These are phyloP conservation scores for Loxodonta africana DNA, from an alignment of 2,113 vertebrate genomes.

Conservation along the genomic window DNA sequence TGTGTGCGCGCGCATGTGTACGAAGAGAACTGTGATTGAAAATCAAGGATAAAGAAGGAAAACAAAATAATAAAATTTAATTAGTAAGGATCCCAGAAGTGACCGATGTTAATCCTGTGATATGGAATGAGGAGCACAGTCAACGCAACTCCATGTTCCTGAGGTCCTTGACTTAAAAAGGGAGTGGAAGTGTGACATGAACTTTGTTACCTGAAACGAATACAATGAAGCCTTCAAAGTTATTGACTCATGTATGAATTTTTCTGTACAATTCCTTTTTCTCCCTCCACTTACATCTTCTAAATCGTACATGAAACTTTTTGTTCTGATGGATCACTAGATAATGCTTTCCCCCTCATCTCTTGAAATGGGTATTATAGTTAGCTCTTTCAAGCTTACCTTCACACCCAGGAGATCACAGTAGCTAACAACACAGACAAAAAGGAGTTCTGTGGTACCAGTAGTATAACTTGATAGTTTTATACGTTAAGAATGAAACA, in stretches of 20 bases:
- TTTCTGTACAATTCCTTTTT: conserved; percentile 15
- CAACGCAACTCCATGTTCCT: not conserved
- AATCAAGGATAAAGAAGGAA: not conserved
- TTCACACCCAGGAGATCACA: not conserved
- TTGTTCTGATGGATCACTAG: not conserved
- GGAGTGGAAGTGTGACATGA: not conserved
- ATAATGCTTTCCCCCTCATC: not conserved
- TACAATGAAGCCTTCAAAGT: not conserved
- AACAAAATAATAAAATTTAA: not conserved
- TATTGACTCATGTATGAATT: not conserved
- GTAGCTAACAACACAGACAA: not conserved
- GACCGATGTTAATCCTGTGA: not conserved
- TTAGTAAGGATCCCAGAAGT: not conserved
- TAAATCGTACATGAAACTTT: not conserved
- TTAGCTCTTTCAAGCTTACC: not conserved
- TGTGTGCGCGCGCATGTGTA: not conserved
- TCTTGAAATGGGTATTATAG: not conserved
- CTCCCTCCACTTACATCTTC: not conserved
- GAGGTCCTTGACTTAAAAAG: not conserved
- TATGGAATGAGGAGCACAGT: not conserved
- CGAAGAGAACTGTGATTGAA: not conserved
- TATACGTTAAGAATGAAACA: not conserved
- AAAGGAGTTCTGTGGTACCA: not conserved
- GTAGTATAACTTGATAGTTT: not conserved
- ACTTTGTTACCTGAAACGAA: conserved; percentile 36